Percentiles rank a stretch among this genome's conserved stretches.
Conservation (phyloP, 2,797 vertebrate genomes). For the Alcedo atthis region DNA sequence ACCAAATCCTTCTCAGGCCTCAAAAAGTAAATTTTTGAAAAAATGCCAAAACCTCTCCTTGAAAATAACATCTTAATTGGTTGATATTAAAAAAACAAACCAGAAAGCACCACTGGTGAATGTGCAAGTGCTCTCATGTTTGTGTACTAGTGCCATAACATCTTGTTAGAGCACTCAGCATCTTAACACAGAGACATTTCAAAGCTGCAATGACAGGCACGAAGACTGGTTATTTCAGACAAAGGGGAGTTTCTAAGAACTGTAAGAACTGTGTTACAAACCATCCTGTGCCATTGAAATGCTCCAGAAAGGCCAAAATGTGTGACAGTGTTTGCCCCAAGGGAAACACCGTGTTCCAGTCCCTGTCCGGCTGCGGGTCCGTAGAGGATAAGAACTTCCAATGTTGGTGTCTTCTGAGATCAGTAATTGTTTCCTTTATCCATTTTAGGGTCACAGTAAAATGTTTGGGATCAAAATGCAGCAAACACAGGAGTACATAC, state of each 20-base stretch:
- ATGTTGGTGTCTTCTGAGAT: neutral
- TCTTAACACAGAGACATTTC: neutral
- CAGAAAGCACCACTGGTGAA: constrained; percentile 62
- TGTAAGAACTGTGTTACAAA: neutral
- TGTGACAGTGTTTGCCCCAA: neutral
- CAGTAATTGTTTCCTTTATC: neutral
- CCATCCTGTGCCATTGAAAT: accelerated
- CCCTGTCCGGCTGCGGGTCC: neutral
- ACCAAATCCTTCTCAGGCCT: constrained; percentile 53
- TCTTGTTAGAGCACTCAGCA: constrained; percentile 53
- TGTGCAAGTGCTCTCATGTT: constrained; percentile 63
- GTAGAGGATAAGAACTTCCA: neutral
- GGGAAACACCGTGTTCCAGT: neutral
- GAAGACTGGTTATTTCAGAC: neutral
- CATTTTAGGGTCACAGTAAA: neutral
- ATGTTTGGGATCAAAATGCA: neutral
- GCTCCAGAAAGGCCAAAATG: neutral
- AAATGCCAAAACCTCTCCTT: constrained; percentile 67
- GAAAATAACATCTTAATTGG: constrained; percentile 77
- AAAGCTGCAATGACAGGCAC: constrained; percentile 17
- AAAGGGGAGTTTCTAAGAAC: neutral
- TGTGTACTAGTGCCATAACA: constrained; percentile 41
- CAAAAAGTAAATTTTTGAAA: constrained; percentile 73
- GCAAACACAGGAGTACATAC: accelerated
- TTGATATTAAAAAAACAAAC: constrained; percentile 57